Conservation (phyloP, 1,140 invertebrate genomes). For the Drosophila rhopaloa region DNA sequence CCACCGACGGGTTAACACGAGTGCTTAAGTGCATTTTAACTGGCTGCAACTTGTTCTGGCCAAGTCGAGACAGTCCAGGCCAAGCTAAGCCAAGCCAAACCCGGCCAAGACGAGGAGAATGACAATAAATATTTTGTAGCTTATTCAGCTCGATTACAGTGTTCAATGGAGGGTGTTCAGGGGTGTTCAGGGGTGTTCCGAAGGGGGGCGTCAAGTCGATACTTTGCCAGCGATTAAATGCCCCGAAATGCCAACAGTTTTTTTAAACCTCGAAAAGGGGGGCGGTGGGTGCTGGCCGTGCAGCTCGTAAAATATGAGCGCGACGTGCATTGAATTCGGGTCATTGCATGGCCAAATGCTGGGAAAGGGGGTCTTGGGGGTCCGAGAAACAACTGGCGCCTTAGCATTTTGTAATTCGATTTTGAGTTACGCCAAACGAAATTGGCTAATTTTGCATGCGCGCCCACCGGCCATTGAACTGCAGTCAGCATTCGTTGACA, state of each 20-base stretch:
- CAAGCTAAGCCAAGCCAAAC: constrained; percentile 25
- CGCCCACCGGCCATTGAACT: constrained; percentile 64
- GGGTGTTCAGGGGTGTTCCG: neutral
- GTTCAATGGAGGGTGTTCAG: constrained; percentile 3
- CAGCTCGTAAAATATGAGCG: constrained; percentile 61
- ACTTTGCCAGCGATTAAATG: constrained; percentile 59
- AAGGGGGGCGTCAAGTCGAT: constrained; percentile 5
- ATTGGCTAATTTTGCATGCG: constrained; percentile 56
- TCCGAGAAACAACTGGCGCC: constrained; percentile 9
- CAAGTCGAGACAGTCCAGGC: constrained; percentile 27
- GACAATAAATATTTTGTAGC: constrained; percentile 46
- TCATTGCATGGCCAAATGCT: constrained; percentile 54
- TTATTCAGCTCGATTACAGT: constrained; percentile 55
- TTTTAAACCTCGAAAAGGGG: neutral
- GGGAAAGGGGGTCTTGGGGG: neutral
- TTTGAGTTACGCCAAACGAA: constrained; percentile 55
- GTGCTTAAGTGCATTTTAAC: constrained; percentile 62
- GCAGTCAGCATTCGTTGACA: constrained; percentile 26
- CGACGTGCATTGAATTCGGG: constrained; percentile 78
- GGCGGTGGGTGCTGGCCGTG: constrained; percentile 6
- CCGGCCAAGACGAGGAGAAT: constrained; percentile 18
- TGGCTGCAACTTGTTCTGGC: constrained; percentile 58
- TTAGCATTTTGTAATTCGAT: constrained; percentile 74
- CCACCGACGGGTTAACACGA: constrained; percentile 17
- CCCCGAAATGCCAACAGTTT: constrained; percentile 58